phyloP scores from a whole-genome alignment of 2,797 vertebrate species.

The Rallus crepitans region DNA sequence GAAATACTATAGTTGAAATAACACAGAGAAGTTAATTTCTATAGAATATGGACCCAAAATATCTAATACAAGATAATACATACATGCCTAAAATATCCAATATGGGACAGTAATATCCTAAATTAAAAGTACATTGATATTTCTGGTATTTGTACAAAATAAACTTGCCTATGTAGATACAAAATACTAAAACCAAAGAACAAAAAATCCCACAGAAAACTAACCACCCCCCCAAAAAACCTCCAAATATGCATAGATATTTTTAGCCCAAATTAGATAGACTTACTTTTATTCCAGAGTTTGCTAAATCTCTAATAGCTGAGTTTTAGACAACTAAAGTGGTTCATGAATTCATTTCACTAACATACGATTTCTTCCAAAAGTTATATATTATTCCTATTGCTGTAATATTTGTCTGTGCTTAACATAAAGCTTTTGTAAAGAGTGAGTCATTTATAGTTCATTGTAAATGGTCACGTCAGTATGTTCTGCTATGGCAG shows the following conservation, averaged over 20 bases:
- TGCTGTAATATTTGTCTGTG: background rate
- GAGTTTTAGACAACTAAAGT: background rate
- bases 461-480: background rate
- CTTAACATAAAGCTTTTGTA: background rate
- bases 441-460: background rate
- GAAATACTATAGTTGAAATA: background rate
- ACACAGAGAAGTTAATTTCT: background rate
- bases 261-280: background rate
- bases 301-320: background rate
- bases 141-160: background rate
- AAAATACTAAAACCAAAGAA: background rate
- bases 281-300: background rate
- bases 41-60: background rate
- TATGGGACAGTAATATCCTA: background rate
- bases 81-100: no score
- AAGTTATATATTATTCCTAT: background rate
- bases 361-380: background rate
- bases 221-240: rapidly evolving
- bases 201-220: background rate
- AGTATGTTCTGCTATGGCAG: background rate
- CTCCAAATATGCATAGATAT: rapidly evolving
- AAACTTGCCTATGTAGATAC: background rate
- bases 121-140: background rate
- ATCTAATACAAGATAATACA: background rate
- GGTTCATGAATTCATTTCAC: background rate